Percentiles rank a stretch among this genome's conserved stretches.
Conservation (phyloP, 2,113 vertebrate species). For the Nipponia nippon region DNA sequence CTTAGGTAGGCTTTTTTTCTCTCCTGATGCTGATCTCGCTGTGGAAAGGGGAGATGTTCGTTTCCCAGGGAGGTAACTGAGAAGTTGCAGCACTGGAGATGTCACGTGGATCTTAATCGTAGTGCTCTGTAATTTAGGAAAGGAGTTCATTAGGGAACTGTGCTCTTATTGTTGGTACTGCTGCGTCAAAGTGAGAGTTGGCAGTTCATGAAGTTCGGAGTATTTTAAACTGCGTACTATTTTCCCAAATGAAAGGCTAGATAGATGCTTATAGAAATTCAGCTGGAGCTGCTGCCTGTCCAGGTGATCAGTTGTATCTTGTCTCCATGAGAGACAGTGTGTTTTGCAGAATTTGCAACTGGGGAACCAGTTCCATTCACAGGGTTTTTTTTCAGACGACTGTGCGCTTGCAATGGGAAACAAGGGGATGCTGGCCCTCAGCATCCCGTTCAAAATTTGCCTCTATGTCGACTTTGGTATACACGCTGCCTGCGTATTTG, state of each 20-base stretch:
- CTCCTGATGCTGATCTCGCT: background rate
- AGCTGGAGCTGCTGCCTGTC: background rate
- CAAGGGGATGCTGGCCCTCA: too few species aligned
- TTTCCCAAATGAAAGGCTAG: background rate
- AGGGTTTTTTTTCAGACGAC: background rate
- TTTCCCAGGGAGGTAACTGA: background rate
- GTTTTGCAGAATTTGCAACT: background rate
- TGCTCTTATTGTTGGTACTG: background rate
- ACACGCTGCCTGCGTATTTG: background rate
- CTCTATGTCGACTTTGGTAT: background rate
- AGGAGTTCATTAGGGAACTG: background rate
- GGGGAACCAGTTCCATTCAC: background rate
- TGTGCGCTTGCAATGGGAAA: rapidly evolving
- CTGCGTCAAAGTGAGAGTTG: background rate
- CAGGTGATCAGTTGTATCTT: background rate
- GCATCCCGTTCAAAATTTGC: background rate
- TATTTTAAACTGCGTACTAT: background rate
- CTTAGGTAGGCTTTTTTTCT: background rate
- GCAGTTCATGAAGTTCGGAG: background rate
- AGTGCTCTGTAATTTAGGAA: constrained; percentile 25
- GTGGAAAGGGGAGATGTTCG: background rate
- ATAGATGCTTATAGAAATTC: background rate
- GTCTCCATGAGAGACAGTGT: background rate
- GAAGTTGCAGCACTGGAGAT: background rate
- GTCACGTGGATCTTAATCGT: background rate